A percentile compares a stretch with the other conserved stretches of the same genome.
Evolutionary conservation across 1,140 invertebrate species (phyloP).

Genomic region (Calosoma granatense): DNA sequence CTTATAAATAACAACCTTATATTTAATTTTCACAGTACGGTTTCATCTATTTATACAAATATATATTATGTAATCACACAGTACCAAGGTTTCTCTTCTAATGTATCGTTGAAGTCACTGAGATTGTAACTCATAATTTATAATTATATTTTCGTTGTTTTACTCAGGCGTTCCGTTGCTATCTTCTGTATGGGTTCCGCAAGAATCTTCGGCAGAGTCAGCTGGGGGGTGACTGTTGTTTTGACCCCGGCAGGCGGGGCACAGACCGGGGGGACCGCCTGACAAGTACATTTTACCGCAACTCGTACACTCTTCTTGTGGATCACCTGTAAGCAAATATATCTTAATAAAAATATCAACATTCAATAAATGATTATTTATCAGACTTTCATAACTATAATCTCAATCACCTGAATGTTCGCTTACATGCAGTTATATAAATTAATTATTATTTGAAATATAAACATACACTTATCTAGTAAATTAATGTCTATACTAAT

Average conservation of each 20-base stretch:
- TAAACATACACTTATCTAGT: not conserved
- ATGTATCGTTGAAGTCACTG: not conserved
- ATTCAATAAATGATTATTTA: not conserved
- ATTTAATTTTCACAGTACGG: slow-evolving; percentile 1
- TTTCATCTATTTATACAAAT: not conserved
- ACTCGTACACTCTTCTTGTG: slow-evolving; percentile 34
- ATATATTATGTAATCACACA: slow-evolving; percentile 4
- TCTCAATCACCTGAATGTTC: too few relatives aligned
- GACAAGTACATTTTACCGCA: slow-evolving; percentile 33
- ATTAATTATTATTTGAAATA: not conserved
- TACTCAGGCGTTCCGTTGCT: slow-evolving; percentile 18
- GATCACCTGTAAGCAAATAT: slow-evolving; percentile 31
- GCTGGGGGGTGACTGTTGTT: slow-evolving; percentile 11
- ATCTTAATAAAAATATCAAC: slow-evolving; percentile 13
- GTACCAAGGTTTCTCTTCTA: not conserved
- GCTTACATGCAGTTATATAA: not conserved
- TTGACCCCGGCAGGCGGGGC: slow-evolving; percentile 16
- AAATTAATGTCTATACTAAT: too few relatives aligned
- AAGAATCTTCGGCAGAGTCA: slow-evolving; percentile 22
- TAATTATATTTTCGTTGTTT: slow-evolving; percentile 7
- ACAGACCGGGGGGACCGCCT: slow-evolving; percentile 14
- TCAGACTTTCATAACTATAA: too few relatives aligned
- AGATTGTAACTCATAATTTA: not conserved
- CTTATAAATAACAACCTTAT: slow-evolving; percentile 2
- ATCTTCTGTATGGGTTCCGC: slow-evolving; percentile 23